A percentile compares a stretch with the other conserved stretches of the same genome.
Conservation (phyloP, 2,888 invertebrate genomes). For the Tryphoninae sp. region DNA sequence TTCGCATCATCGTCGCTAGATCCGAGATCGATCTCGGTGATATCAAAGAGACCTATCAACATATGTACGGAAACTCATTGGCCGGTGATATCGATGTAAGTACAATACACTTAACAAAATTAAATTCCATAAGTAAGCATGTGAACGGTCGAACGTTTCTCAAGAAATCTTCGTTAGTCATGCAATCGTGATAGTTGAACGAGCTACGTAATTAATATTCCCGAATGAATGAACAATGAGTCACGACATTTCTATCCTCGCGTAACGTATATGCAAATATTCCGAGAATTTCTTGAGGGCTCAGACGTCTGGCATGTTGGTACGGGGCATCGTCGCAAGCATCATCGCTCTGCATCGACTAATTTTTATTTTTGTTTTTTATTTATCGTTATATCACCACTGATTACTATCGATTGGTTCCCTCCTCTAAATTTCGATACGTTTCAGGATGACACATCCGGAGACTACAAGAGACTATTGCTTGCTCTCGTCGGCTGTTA, state of each 20-base stretch:
- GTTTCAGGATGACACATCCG: constrained; percentile 91
- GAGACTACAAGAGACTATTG: constrained; percentile 93
- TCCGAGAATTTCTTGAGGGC: constrained; percentile 47
- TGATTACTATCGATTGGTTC: constrained; percentile 48
- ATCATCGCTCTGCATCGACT: constrained; percentile 25
- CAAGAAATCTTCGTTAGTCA: constrained; percentile 57
- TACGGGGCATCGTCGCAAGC: constrained; percentile 34
- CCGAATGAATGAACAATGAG: constrained; percentile 56
- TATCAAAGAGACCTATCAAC: constrained; percentile 90
- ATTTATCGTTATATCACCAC: constrained; percentile 45
- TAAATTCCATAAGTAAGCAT: not conserved
- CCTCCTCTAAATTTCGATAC: constrained; percentile 68
- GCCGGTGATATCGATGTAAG: constrained; percentile 91
- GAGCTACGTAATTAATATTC: constrained; percentile 36
- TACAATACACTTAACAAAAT: constrained; percentile 47
- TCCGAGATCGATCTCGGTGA: constrained; percentile 93
- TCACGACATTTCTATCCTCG: constrained; percentile 29
- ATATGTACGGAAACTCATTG: constrained; percentile 89
- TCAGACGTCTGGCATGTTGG: constrained; percentile 35
- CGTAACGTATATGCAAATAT: constrained; percentile 29
- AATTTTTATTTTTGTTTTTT: constrained; percentile 37
- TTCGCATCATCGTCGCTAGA: constrained; percentile 92
- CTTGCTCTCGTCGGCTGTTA: constrained; percentile 85
- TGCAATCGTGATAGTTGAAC: not conserved
- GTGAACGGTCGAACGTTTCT: constrained; percentile 49